A percentile compares a stretch with the other conserved stretches of the same genome.
These are phyloP conservation scores for Sinelater perroti DNA, from an alignment of 2,888 invertebrate species.

Conservation along the genomic window DNA sequence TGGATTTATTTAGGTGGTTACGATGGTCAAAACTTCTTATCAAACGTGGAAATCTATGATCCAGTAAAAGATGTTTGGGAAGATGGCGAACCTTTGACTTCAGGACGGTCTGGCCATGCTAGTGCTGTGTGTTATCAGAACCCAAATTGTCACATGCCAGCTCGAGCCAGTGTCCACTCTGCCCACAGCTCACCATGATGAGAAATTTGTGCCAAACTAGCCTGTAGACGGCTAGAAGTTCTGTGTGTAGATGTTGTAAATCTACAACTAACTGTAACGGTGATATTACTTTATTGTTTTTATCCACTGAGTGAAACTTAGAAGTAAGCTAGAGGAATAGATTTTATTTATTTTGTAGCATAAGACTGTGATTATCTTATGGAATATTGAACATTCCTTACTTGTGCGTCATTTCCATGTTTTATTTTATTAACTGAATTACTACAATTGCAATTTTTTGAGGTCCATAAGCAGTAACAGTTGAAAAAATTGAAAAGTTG, in stretches of 20 bases:
- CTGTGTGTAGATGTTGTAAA: conserved; percentile 10
- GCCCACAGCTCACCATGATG: conserved; percentile 13
- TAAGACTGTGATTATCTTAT: conserved; percentile 25
- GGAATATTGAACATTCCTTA: conserved; percentile 29
- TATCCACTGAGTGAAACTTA: conserved; percentile 7
- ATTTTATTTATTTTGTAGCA: conserved; percentile 27
- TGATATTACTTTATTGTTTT: conserved; percentile 25
- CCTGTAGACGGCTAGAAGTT: conserved; percentile 5
- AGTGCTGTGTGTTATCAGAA: conserved; percentile 88
- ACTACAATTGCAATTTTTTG: too few relatives aligned
- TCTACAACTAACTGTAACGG: conserved; percentile 11
- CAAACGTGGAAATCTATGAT: conserved; percentile 89
- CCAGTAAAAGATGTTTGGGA: conserved; percentile 80
- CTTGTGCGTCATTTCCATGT: too few relatives aligned
- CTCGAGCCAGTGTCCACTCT: conserved; percentile 1
- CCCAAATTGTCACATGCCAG: conserved; percentile 53
- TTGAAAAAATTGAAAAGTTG: too few relatives aligned
- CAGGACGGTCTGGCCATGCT: conserved; percentile 91
- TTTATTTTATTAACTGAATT: too few relatives aligned
- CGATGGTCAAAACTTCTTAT: conserved; percentile 85
- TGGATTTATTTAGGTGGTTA: conserved; percentile 75
- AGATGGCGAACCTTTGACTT: conserved; percentile 78
- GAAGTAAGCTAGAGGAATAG: too few relatives aligned
- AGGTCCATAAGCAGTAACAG: too few relatives aligned
- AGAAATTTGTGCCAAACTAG: conserved; percentile 15